Percentiles rank a stretch among this genome's conserved stretches.
These are phyloP conservation scores for Oegoconia quadripuncta DNA, from an alignment of 2,888 invertebrate species.

Conservation along the genomic window DNA sequence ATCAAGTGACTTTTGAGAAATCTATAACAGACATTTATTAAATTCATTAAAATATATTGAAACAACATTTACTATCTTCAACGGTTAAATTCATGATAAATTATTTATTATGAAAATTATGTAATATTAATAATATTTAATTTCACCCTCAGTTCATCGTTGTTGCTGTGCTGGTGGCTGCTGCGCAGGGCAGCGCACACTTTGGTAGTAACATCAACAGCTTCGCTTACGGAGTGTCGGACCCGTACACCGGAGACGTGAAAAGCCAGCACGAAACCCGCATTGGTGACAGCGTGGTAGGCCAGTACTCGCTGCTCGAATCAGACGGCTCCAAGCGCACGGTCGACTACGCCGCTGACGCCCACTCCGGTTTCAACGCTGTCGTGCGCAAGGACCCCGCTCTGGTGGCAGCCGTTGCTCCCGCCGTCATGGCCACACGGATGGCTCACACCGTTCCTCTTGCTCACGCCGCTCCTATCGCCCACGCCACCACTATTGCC, in stretches of 20 bases:
- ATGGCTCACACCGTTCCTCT: slow-evolving; percentile 41
- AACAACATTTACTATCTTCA: too few relatives aligned
- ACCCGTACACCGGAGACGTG: slow-evolving; percentile 72
- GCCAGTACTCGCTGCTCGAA: slow-evolving; percentile 73
- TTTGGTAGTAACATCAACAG: slow-evolving; percentile 62
- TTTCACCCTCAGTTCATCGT: slow-evolving; percentile 59
- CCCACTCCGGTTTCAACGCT: slow-evolving; percentile 62
- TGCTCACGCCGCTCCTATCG: slow-evolving; percentile 49
- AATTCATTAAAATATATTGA: too few relatives aligned
- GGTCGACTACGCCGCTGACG: slow-evolving; percentile 76
- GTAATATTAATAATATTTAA: neutral
- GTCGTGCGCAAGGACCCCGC: slow-evolving; percentile 53
- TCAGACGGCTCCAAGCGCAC: slow-evolving; percentile 82
- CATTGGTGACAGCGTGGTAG: slow-evolving; percentile 81
- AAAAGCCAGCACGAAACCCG: slow-evolving; percentile 82
- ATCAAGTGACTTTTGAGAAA: too few relatives aligned
- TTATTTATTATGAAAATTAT: too few relatives aligned
- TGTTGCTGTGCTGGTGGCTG: slow-evolving; percentile 65
- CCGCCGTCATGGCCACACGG: slow-evolving; percentile 47
- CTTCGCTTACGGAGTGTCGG: slow-evolving; percentile 70
- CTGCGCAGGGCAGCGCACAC: slow-evolving; percentile 60
- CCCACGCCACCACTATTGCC: slow-evolving; percentile 30
- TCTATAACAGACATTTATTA: too few relatives aligned
- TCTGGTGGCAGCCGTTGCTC: slow-evolving; percentile 10
- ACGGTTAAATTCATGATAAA: too few relatives aligned